A percentile compares a stretch with the other conserved stretches of the same genome.
These are phyloP conservation scores for Ara ararauna DNA, from an alignment of 2,797 vertebrate genomes.

Conservation along the genomic window DNA sequence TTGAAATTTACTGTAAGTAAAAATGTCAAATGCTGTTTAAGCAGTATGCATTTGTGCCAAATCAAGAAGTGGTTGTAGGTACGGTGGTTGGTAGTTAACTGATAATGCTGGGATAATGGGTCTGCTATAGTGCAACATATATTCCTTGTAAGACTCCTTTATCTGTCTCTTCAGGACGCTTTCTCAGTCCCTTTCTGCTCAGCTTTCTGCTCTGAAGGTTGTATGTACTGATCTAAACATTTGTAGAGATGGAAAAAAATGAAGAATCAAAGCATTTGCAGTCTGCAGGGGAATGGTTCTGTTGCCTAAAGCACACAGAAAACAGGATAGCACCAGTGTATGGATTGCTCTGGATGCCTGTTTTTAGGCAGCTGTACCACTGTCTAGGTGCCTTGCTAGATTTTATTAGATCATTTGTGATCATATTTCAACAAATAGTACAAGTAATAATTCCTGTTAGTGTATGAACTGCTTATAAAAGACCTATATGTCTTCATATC, in stretches of 20 bases:
- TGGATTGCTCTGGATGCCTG: not conserved
- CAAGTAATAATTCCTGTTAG: not conserved
- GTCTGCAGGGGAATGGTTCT: not conserved
- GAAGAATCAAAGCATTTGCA: not conserved
- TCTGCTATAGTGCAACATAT: not conserved
- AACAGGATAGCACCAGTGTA: not conserved
- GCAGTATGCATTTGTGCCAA: not conserved
- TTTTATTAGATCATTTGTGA: not conserved
- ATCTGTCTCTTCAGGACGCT: not conserved
- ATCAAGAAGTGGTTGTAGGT: not conserved
- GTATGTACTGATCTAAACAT: not conserved
- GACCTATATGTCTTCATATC: not conserved
- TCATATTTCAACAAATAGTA: not conserved
- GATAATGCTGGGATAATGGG: not conserved
- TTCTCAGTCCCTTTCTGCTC: not conserved
- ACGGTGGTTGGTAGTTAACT: not conserved
- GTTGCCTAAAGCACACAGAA: not conserved
- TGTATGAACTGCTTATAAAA: not conserved
- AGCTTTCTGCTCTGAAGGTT: not conserved
- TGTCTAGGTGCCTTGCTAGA: not conserved
- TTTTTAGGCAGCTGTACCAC: not conserved
- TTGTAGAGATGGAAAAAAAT: not conserved
- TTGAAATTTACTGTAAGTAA: constrained; percentile 89
- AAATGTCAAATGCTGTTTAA: not conserved
- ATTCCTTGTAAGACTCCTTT: not conserved